Percentiles rank a stretch among this genome's conserved stretches.
phyloP scores from a whole-genome alignment of 2,113 vertebrate species.

The Urocitellus parryii region DNA sequence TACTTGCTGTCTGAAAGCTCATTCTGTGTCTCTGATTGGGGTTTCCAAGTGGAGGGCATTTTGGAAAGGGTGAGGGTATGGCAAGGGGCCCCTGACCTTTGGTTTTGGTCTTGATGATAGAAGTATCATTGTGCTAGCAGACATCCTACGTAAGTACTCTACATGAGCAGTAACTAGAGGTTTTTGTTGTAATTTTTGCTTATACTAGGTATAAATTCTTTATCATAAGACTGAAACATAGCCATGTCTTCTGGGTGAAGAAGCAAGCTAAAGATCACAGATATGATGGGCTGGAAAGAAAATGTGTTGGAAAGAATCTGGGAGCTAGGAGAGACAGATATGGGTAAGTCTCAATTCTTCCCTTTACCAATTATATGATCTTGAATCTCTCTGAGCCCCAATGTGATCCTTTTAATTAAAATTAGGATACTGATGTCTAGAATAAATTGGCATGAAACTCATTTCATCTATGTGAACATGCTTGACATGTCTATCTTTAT shows the following conservation, averaged over 20 bases:
- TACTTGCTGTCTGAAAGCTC: too few relatives aligned
- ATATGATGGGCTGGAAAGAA: background rate
- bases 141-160: too few relatives aligned
- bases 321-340: background rate
- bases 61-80: too few relatives aligned
- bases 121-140: too few relatives aligned
- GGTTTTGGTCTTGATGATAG: too few relatives aligned
- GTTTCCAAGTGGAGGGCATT: too few relatives aligned
- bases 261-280: constrained; percentile 69
- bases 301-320: background rate
- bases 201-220: too few relatives aligned
- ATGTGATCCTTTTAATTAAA: background rate
- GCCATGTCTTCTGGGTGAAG: constrained; percentile 90
- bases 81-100: too few relatives aligned
- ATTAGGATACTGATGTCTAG: background rate
- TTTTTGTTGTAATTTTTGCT: too few relatives aligned
- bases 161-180: too few relatives aligned
- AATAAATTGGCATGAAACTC: background rate
- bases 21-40: too few relatives aligned
- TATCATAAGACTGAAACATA: background rate
- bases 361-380: background rate
- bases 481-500: background rate
- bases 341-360: too few relatives aligned
- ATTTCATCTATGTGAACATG: background rate
- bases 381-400: background rate